Evolutionary conservation across 2,797 vertebrate genomes (phyloP), one percentile per base, ranked within the genome.

Genomic region (Enteromius radiatus): DNA sequence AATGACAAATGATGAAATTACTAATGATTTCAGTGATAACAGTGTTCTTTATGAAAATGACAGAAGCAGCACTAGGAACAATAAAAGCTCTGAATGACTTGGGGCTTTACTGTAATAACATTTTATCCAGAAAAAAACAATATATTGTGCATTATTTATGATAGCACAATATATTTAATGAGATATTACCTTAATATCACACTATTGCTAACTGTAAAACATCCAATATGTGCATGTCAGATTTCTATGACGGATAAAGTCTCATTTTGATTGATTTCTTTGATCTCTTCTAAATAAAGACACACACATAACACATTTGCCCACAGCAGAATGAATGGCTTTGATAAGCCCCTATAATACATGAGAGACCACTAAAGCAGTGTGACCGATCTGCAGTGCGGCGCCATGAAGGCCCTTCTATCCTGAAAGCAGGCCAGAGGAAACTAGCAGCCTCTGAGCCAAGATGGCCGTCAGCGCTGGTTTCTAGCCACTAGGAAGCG

Each of bases 381-480:
- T 11, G 12, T 80, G 83, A 80, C 76, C 4, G 59, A 82, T 79
- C 71, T 49, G 80, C 49, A n/a, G 85, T 23, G 2, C 47, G 74
- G 54, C 52, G 1, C 73, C 73, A 81, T 26, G 21, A 74, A 81
- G 68, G 47, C 65, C 71, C 14, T 23, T 38, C 45, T 67, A 41
- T 65, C 59, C 56, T 84, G 73, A 84, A 81, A 68, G 33, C 38
- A 67, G 23, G 77, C 78, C 81, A 85, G 68, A 64, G 56, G 74
- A 81, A 74, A 74, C 86, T 85, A 68, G 52, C 80, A 84, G 78
- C 45, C 80, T 38, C 10, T 56, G 31, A 82, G 64, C 74, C 86
- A 87, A 81, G 61, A 87, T 87, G 86, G 78, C 84, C 61, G 5
- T 81, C 61, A 54, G 77, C 21, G 0, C 67, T 83, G 73, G 78